These are phyloP conservation scores for Triplophysa bombifrons DNA, from an alignment of 2,797 vertebrate species.

Conservation along the genomic window DNA sequence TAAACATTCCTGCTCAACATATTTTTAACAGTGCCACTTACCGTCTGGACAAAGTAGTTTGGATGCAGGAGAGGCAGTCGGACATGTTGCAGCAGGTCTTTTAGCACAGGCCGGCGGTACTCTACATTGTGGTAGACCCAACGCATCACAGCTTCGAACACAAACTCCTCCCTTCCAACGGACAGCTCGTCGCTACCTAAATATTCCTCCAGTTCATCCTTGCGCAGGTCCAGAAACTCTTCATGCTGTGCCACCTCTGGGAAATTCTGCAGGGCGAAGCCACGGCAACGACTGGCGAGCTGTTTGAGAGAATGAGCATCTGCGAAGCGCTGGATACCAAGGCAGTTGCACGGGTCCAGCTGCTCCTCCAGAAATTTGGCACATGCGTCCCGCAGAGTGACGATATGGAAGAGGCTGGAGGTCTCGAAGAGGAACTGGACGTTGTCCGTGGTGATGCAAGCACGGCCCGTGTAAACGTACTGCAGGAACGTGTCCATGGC, in stretches of 20 bases:
- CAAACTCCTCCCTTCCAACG: conserved; percentile 91
- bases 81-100: conserved; percentile 91
- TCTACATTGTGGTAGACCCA: conserved; percentile 93
- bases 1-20: too few species aligned
- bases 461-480: conserved; percentile 95
- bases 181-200: conserved; percentile 90
- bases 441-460: conserved; percentile 94
- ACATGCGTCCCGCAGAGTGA: conserved; percentile 89
- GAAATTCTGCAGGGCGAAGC: conserved; percentile 87
- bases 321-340: conserved; percentile 96
- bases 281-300: conserved; percentile 89
- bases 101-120: conserved; percentile 84
- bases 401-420: conserved; percentile 95
- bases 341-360: conserved; percentile 95
- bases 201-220: conserved; percentile 93
- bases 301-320: conserved; percentile 93
- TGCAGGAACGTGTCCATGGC: conserved; percentile 96
- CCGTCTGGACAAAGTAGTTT: conserved; percentile 98
- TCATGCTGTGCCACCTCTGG: conserved; percentile 91
- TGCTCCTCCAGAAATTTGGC: conserved; percentile 98
- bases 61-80: conserved; percentile 93
- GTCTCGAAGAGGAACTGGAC: conserved; percentile 98
- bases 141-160: conserved; percentile 95
- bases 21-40: conserved; percentile 78
- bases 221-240: conserved; percentile 91